Evolutionary conservation across 2,113 vertebrate genomes (phyloP).

Genomic region (Tretioscincus oriximinensis): DNA sequence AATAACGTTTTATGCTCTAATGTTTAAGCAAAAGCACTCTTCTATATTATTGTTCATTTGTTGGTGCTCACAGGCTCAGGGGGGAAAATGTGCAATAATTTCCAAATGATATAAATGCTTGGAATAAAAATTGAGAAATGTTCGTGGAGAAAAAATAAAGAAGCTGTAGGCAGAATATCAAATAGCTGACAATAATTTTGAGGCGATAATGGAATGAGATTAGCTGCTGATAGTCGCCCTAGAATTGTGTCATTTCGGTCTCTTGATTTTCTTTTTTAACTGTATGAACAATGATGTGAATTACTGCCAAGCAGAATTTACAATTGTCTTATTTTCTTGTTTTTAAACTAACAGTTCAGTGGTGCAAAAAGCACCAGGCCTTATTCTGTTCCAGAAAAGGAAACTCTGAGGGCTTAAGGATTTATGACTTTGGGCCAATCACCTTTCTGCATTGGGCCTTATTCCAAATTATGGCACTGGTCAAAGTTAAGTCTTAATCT

Average conservation of each 20-base stretch:
- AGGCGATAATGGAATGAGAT: background rate
- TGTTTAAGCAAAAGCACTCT: constrained; percentile 20
- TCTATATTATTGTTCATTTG: constrained; percentile 35
- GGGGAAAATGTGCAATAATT: constrained; percentile 36
- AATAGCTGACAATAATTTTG: background rate
- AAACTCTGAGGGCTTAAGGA: too few species aligned
- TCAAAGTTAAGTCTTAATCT: too few species aligned
- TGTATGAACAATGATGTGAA: background rate
- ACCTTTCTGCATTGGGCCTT: too few species aligned
- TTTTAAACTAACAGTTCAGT: background rate
- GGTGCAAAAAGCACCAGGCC: background rate
- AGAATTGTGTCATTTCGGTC: constrained; percentile 4
- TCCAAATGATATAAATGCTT: constrained; percentile 42
- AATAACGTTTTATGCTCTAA: constrained; percentile 67
- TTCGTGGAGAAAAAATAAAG: background rate
- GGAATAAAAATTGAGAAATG: constrained; percentile 45
- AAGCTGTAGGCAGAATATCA: constrained; percentile 4
- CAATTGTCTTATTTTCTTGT: background rate
- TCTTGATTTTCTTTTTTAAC: background rate
- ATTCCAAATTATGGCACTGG: too few species aligned
- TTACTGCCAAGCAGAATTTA: background rate
- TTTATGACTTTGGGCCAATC: too few species aligned
- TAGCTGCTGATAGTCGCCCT: constrained; percentile 4
- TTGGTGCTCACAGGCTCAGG: constrained; percentile 41
- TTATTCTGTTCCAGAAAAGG: too few species aligned